Evolutionary conservation across 1,140 invertebrate species (phyloP), one percentile per base, ranked within the genome.

Genomic region (Bombus polaris): DNA sequence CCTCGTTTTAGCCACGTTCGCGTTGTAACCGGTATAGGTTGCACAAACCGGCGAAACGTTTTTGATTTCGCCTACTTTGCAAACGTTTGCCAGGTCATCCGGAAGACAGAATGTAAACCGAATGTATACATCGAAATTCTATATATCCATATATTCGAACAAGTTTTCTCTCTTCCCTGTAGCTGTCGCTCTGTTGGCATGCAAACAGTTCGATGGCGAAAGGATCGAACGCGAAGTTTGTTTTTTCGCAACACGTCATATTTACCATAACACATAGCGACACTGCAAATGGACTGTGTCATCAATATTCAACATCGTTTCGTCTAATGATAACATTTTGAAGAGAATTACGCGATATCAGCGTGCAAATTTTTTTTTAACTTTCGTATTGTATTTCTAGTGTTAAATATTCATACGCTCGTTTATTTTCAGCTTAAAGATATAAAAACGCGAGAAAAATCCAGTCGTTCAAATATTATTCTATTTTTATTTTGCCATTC

Each of bases 51-150:
- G 62, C 25, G 35, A 18, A 32, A 72, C 47, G 12, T 57, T 84
- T 84, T 71, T 71, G 65, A 59, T 78, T 78, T 59, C 47, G 37
- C 47, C 71, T 78, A 78, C 66, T 42, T 84, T 42, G 75, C n/a
- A 44, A 84, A 70, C 65, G 74, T 65, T 66, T 75, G 81, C 13
- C 42, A 83, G 57, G 53, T 53, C 72, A 83, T 39, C 59, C 59
- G 59, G 42, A 76, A 83, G 81, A 66, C 42, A 74, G 42, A 75
- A 65, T 39, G 72, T 76, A 76, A 76, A 83, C 75, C 12, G 18
- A 66, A 35, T 32, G 62, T 57, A 10, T 71, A 9, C 12, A 70
- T 3, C 28, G 35, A 53, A 37, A 57, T 42, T 59, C 22, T 62
- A 42, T n/a, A n/a, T 28, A n/a, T 25, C 3, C 25, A 35, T 25